Evolutionary conservation across 2,113 vertebrate species (phyloP).

Genomic region (Colius striatus): DNA sequence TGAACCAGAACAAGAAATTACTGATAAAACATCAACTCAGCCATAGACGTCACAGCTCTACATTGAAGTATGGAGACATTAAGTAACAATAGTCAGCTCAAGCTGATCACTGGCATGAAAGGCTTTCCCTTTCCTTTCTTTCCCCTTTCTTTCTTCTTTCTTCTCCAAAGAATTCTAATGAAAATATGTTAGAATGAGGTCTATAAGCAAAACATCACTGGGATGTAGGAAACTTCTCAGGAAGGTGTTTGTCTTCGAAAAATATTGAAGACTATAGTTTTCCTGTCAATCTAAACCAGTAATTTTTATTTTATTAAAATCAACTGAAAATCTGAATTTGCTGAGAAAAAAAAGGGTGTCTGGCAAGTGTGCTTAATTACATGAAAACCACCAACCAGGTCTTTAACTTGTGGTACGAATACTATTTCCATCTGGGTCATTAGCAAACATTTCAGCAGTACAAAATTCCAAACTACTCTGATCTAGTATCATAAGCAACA

Average conservation of each 20-base stretch:
- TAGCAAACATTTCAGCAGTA: slow-evolving; percentile 8
- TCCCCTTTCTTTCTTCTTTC: background rate
- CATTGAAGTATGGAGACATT: rapidly evolving
- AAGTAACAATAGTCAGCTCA: background rate
- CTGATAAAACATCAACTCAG: background rate
- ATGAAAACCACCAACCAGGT: background rate
- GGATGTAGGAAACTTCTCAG: background rate
- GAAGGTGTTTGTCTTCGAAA: background rate
- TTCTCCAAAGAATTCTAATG: background rate
- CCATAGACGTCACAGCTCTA: background rate
- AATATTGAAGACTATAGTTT: background rate
- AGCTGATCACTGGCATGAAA: background rate
- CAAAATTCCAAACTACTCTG: background rate
- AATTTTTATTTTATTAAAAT: slow-evolving; percentile 37
- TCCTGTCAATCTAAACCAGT: background rate
- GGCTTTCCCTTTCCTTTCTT: background rate
- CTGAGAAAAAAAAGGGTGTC: background rate
- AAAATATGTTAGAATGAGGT: background rate
- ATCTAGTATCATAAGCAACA: background rate
- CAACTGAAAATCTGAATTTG: slow-evolving; percentile 8
- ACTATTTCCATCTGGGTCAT: slow-evolving; percentile 37
- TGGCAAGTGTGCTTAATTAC: background rate
- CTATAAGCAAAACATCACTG: background rate
- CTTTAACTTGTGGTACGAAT: slow-evolving; percentile 3
- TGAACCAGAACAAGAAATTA: background rate